phyloP scores from a whole-genome alignment of 2,888 invertebrate species.

The Ennomos erosarius region DNA sequence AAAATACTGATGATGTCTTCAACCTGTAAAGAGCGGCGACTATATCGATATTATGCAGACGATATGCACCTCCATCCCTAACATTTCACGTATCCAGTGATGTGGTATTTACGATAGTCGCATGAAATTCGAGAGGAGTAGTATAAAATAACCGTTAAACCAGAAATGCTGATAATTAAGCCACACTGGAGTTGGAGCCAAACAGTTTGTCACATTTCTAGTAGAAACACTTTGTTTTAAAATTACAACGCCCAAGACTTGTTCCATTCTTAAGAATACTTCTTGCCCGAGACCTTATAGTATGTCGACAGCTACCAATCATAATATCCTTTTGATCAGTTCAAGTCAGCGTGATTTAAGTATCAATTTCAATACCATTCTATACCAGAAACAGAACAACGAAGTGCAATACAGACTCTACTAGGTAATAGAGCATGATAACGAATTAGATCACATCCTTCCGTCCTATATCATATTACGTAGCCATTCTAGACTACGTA shows the following conservation, averaged over 20 bases:
- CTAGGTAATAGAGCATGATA: conserved; percentile 43
- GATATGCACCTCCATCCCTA: too few species aligned
- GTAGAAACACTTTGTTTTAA: too few species aligned
- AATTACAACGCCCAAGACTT: too few species aligned
- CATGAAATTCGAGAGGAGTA: conserved; percentile 13
- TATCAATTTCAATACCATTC: neutral
- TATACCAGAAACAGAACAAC: neutral
- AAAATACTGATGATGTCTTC: too few species aligned
- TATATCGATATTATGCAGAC: neutral
- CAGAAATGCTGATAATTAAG: conserved; percentile 12
- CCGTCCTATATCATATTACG: conserved; percentile 29
- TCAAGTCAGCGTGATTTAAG: too few species aligned
- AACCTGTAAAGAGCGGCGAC: too few species aligned
- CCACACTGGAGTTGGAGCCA: conserved; percentile 9
- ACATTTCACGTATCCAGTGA: conserved; percentile 9
- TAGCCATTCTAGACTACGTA: conserved; percentile 28
- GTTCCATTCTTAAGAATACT: too few species aligned
- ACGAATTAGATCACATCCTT: conserved; percentile 60
- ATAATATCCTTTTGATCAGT: too few species aligned
- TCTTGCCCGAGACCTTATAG: too few species aligned
- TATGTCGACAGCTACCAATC: too few species aligned
- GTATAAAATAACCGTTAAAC: conserved; percentile 18
- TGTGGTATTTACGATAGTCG: conserved; percentile 7
- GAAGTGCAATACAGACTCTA: neutral
- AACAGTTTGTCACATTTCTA: too few species aligned